Base-by-base conservation (phyloP, 2,888 invertebrate genomes). In the Abrostola triplasia region DNA sequence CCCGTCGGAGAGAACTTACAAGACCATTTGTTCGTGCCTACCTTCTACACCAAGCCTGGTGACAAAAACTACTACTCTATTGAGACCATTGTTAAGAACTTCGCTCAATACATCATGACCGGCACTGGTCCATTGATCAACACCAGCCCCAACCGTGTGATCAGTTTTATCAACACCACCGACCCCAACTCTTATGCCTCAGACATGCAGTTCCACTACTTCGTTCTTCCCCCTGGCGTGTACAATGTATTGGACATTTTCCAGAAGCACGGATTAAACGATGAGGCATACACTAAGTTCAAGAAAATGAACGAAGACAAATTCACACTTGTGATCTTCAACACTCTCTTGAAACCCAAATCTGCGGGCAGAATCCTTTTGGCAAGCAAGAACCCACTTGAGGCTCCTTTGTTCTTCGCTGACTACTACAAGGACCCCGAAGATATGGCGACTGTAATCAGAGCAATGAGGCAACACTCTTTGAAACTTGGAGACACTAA, bases 1-100 rank as follows among this genome's bases (percentile, higher is more conserved):
- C 95, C 96, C 48, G 97, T 98, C 0, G 97, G 97, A 0, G 94
- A 96, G 73, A 97, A 98, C 83, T 92, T 98, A 0, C 97, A 98
- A 87, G 98, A 98, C 83, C 98, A 98, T 85, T 93, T 96, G 0
- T 97, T 97, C 13, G 97, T 97, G 0, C 88, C 97, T 0, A 96
- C 96, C 10, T 97, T 97, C 84, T 84, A 96, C 6, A 93, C 97
- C 0, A 96, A 97, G 80, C 96, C 96, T 9, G 96, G 96, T 0
- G 93, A 96, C 47, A 96, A 96, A 0, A 95, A 97, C 95, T 96
- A 89, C 95, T 87, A 86, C 36, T 86, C 87, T 0, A 67, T 87
- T 5, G 67, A 81, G 1, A 91, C 88, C 6, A 95, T 96, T 36
- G 84, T 96, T 76, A 65, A 76, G 6, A 73, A 77, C 24, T 79